Conservation (phyloP, 2,797 vertebrate genomes). For the Tragelaphus eurycerus region DNA sequence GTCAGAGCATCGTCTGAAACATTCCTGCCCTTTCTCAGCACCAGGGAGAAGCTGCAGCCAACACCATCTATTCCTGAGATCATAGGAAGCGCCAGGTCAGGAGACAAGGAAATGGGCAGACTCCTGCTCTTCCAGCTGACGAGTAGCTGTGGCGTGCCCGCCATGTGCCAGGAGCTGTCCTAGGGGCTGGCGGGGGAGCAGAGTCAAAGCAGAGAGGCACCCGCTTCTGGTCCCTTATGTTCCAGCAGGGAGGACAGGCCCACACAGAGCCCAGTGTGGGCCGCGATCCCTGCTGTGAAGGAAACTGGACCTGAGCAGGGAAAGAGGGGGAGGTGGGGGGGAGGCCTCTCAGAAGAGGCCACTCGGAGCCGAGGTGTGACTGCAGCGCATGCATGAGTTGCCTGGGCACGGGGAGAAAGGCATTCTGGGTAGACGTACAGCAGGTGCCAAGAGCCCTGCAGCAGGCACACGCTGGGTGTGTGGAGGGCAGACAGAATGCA, state of each 20-base stretch:
- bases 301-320: background rate
- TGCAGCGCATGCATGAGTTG: no score
- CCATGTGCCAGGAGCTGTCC: background rate
- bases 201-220: background rate
- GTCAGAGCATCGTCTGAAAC: background rate
- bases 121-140: background rate
- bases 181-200: background rate
- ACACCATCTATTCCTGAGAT: background rate
- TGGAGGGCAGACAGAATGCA: no score
- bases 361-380: background rate
- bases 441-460: background rate
- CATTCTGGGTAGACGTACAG: background rate
- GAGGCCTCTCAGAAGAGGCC: background rate
- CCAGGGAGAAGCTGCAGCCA: background rate
- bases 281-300: background rate
- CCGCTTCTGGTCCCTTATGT: background rate
- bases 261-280: background rate
- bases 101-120: background rate
- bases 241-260: background rate
- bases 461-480: rapidly evolving
- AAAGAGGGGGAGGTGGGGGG: rapidly evolving
- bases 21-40: background rate
- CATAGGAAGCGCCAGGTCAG: background rate
- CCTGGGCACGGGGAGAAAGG: background rate
- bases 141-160: background rate